Percentiles rank a stretch among this genome's conserved stretches.
phyloP scores from a whole-genome alignment of 2,888 invertebrate genomes.

The Synanthedon vespiformis region DNA sequence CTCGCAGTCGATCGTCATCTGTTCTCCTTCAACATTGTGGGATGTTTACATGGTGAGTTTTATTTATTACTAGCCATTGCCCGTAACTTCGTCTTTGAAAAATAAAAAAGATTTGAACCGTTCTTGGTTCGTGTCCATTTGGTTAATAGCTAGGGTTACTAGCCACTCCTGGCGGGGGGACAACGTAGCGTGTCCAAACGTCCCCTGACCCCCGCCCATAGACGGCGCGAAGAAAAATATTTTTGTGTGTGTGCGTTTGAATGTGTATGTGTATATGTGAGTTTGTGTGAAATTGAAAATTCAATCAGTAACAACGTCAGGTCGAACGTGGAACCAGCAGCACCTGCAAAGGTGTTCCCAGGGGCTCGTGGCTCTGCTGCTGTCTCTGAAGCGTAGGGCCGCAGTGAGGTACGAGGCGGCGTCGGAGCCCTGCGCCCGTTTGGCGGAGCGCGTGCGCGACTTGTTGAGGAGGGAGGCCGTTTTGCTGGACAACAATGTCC shows the following conservation, averaged over 20 bases:
- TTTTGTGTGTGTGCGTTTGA: too few species aligned
- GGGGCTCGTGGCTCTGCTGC: constrained; percentile 85
- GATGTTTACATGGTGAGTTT: constrained; percentile 73
- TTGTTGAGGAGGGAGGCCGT: constrained; percentile 88
- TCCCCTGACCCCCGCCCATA: too few species aligned
- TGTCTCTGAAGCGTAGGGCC: constrained; percentile 93
- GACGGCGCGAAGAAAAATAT: too few species aligned
- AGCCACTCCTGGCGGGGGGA: too few species aligned
- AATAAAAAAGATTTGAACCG: too few species aligned
- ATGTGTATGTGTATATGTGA: too few species aligned
- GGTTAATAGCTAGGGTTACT: too few species aligned
- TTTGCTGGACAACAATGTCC: constrained; percentile 85
- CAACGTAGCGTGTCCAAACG: too few species aligned
- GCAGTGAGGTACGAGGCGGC: constrained; percentile 89
- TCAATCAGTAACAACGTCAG: constrained; percentile 24
- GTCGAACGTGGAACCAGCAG: constrained; percentile 80
- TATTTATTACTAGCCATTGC: too few species aligned
- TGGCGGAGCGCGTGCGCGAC: constrained; percentile 89
- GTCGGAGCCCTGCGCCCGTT: constrained; percentile 84
- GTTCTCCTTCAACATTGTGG: constrained; percentile 83
- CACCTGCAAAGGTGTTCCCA: constrained; percentile 84
- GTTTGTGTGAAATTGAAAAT: too few species aligned
- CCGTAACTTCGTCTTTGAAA: too few species aligned
- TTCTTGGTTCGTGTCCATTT: too few species aligned
- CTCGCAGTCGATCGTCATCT: constrained; percentile 93